Evolutionary conservation across 1,140 invertebrate species (phyloP).

Genomic region (Drosophila arawakana): DNA sequence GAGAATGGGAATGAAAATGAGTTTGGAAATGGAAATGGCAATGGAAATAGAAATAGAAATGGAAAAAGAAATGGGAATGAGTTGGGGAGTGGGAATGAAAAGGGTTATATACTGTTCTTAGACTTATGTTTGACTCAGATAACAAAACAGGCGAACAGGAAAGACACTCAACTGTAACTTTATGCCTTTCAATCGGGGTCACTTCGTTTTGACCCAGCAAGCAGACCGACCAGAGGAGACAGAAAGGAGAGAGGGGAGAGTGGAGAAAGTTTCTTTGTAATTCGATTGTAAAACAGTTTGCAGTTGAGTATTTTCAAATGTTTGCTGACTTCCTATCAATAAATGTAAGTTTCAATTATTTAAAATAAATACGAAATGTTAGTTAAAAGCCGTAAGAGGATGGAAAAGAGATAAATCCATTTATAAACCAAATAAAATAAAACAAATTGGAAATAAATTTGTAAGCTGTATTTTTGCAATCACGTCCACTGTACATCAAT

Average conservation of each 20-base stretch:
- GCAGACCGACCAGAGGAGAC: background rate
- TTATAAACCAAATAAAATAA: background rate
- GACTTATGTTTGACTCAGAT: conserved; percentile 19
- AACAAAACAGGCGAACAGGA: conserved; percentile 8
- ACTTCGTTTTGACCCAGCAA: conserved; percentile 1
- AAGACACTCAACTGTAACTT: conserved; percentile 5
- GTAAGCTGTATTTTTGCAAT: background rate
- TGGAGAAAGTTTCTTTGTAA: background rate
- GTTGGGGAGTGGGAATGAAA: background rate
- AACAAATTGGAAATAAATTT: background rate
- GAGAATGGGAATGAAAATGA: background rate
- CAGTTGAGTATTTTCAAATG: conserved; percentile 10
- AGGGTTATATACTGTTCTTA: conserved; percentile 27
- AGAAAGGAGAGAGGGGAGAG: background rate
- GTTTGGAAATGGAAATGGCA: background rate
- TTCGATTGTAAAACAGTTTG: conserved; percentile 22
- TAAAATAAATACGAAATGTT: conserved; percentile 10
- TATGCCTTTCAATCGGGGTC: conserved; percentile 10
- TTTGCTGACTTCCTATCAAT: conserved; percentile 11
- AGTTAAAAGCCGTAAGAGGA: background rate
- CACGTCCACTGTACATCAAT: background rate
- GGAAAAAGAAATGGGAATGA: background rate
- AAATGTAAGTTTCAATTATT: conserved; percentile 9
- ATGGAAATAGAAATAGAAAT: background rate
- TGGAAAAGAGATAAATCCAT: too few relatives aligned